Percentiles rank a stretch among this genome's conserved stretches.
Conservation (phyloP, 2,888 invertebrate genomes). For the Protonemura montana region DNA sequence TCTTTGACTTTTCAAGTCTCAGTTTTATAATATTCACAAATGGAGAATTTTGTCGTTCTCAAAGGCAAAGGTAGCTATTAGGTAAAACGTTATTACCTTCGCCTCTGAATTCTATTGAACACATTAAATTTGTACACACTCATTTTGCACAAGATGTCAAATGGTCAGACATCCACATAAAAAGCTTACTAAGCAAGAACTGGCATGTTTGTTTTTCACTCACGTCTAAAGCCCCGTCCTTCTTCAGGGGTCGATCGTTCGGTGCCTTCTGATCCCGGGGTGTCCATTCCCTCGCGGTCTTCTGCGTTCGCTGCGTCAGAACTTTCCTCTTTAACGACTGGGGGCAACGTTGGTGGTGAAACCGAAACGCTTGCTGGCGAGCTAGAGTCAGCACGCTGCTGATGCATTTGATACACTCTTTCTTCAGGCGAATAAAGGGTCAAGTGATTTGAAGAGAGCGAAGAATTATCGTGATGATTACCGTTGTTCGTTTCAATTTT, state of each 20-base stretch:
- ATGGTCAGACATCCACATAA: too few relatives aligned
- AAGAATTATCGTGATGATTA: slow-evolving; percentile 46
- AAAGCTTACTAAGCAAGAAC: not conserved
- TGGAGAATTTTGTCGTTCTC: not conserved
- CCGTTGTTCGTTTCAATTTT: slow-evolving; percentile 60
- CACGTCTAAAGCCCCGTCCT: slow-evolving; percentile 60
- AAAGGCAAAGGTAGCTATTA: not conserved
- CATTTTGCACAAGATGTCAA: too few relatives aligned
- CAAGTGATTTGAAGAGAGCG: slow-evolving; percentile 48
- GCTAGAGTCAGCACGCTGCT: slow-evolving; percentile 61
- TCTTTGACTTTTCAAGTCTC: too few relatives aligned
- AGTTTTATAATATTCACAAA: too few relatives aligned
- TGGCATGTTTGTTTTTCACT: slow-evolving; percentile 52
- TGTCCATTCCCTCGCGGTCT: slow-evolving; percentile 60
- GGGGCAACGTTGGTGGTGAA: slow-evolving; percentile 61
- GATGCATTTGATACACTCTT: slow-evolving; percentile 52
- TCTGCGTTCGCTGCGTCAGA: slow-evolving; percentile 67
- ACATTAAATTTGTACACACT: too few relatives aligned
- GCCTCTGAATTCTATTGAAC: not conserved
- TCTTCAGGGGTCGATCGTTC: slow-evolving; percentile 62
- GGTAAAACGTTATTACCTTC: not conserved
- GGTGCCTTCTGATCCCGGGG: slow-evolving; percentile 61
- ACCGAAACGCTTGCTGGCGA: slow-evolving; percentile 69
- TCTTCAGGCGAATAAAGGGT: slow-evolving; percentile 56
- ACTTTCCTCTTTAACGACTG: slow-evolving; percentile 63